phyloP scores from a whole-genome alignment of 2,113 vertebrate genomes.

The Cnemophilus loriae region DNA sequence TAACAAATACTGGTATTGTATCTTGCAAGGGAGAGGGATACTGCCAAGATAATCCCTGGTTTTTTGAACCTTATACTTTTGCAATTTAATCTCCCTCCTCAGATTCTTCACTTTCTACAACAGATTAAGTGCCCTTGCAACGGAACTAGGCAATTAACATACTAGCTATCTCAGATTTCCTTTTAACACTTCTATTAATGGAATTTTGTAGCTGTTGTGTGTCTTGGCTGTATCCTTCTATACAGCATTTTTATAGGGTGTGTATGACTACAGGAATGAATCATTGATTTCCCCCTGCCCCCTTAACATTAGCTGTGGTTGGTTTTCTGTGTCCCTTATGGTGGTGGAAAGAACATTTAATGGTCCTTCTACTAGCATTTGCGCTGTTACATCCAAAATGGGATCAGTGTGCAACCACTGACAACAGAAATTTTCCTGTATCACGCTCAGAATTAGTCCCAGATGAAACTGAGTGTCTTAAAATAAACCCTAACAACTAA shows the following conservation, averaged over 20 bases:
- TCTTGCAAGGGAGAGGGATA: background rate
- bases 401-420: background rate
- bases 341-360: background rate
- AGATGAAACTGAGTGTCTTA: background rate
- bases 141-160: background rate
- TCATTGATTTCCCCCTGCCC: background rate
- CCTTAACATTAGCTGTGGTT: background rate
- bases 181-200: background rate
- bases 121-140: background rate
- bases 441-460: background rate
- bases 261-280: background rate
- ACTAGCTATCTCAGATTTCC: background rate
- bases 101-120: background rate
- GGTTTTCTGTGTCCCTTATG: background rate
- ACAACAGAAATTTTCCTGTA: background rate
- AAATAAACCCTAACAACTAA: constrained; percentile 17
- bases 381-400: background rate
- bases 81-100: background rate
- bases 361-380: background rate
- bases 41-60: background rate
- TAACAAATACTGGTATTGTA: background rate
- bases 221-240: background rate
- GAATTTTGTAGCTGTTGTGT: background rate
- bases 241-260: background rate
- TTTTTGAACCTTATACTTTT: background rate